These are phyloP conservation scores for Theretra japonica DNA, from an alignment of 2,888 invertebrate species.

Conservation along the genomic window DNA sequence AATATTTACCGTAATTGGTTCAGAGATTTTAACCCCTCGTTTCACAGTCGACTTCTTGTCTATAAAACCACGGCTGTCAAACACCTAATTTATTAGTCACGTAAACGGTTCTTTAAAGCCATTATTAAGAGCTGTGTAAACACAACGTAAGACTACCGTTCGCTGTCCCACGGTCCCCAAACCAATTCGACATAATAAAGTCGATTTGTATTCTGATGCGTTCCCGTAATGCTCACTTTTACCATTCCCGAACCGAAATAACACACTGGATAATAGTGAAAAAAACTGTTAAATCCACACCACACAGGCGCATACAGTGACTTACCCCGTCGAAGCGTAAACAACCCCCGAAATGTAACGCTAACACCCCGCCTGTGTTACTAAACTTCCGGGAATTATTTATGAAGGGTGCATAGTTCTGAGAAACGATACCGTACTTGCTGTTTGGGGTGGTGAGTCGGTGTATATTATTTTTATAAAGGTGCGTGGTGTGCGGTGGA, in stretches of 20 bases:
- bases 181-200: neutral
- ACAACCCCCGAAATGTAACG: constrained; percentile 16
- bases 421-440: neutral
- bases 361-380: neutral
- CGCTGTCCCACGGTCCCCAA: neutral
- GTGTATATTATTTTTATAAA: neutral
- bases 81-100: too few species aligned
- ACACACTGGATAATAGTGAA: neutral
- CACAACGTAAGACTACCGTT: too few species aligned
- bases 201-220: neutral
- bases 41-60: too few species aligned
- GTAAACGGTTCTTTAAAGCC: too few species aligned
- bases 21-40: too few species aligned
- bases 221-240: neutral
- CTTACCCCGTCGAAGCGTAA: neutral
- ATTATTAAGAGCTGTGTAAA: too few species aligned
- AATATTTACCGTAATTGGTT: too few species aligned
- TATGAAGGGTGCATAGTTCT: neutral
- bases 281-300: neutral
- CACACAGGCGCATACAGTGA: neutral
- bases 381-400: constrained; percentile 15
- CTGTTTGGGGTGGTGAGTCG: neutral
- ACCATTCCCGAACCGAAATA: neutral
- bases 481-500: too few species aligned
- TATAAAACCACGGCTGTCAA: too few species aligned